Evolutionary conservation across 2,888 invertebrate genomes (phyloP).

Genomic region (Oscheius sp.): DNA sequence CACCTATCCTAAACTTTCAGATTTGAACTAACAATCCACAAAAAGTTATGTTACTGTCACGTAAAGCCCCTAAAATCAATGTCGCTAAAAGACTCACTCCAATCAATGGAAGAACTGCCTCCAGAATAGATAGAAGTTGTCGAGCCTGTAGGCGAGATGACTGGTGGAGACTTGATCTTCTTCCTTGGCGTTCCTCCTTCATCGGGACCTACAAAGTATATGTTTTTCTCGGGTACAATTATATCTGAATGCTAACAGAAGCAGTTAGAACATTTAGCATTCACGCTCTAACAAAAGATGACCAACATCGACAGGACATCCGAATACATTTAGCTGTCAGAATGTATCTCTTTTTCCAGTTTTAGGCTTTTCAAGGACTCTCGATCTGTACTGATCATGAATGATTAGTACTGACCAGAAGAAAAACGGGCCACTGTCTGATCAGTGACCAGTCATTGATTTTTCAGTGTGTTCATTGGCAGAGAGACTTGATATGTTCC

Average conservation of each 20-base stretch:
- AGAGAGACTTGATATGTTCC: no score
- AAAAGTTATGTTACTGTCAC: no score
- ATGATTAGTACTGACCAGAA: no score
- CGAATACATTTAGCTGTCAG: no score
- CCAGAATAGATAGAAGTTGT: conserved; percentile 72
- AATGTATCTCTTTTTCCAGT: no score
- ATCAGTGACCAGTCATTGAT: no score
- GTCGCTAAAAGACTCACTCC: conserved; percentile 57
- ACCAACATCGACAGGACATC: not conserved
- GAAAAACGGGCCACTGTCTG: no score
- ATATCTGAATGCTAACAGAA: not conserved
- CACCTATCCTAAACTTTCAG: no score
- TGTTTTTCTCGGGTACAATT: not conserved
- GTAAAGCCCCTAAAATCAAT: not conserved
- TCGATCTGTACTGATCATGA: no score
- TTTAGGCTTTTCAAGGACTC: no score
- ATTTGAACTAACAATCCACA: no score
- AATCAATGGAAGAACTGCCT: conserved; percentile 71
- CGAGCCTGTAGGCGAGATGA: conserved; percentile 73
- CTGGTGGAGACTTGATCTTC: conserved; percentile 73
- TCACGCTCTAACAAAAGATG: conserved; percentile 9
- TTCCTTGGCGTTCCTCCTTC: conserved; percentile 74
- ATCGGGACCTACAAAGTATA: conserved; percentile 68
- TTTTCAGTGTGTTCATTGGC: not conserved
- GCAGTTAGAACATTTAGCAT: conserved; percentile 15